Evolutionary conservation across 2,797 vertebrate species (phyloP).

Genomic region (Pseudomugil gertrudae): DNA sequence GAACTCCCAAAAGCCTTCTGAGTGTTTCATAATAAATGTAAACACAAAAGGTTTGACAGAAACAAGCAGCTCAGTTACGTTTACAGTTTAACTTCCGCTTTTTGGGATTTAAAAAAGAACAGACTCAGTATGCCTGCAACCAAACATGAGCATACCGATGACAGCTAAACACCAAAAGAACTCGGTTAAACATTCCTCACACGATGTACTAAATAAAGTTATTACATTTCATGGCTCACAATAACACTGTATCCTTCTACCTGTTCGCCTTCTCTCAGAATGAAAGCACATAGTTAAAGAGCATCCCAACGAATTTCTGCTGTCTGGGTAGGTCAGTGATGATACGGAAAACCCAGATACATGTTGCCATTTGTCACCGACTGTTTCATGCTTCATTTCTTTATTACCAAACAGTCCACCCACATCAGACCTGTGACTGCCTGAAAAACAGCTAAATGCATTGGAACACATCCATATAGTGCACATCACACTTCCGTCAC

Average conservation of each 20-base stretch:
- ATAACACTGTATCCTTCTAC: conserved; percentile 37
- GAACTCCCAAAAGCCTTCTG: background rate
- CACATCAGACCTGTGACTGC: conserved; percentile 56
- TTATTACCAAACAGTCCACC: conserved; percentile 31
- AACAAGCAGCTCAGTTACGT: conserved; percentile 8
- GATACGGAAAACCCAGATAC: conserved; percentile 23
- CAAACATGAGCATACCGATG: conserved; percentile 20
- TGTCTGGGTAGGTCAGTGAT: background rate
- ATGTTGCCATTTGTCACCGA: conserved; percentile 22
- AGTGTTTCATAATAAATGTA: conserved; percentile 18
- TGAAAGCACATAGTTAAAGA: conserved; percentile 7
- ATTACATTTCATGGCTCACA: conserved; percentile 25
- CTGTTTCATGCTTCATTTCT: conserved; percentile 26
- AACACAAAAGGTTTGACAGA: conserved; percentile 16
- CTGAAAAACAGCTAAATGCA: conserved; percentile 57
- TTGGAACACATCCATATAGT: conserved; percentile 56
- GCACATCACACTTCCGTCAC: conserved; percentile 91
- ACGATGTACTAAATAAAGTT: conserved; percentile 14
- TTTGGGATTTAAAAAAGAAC: conserved; percentile 19
- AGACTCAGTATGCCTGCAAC: conserved; percentile 14
- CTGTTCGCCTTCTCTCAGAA: conserved; percentile 18
- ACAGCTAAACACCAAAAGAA: conserved; percentile 12
- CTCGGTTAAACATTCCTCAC: conserved; percentile 19
- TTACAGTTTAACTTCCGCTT: conserved; percentile 6
- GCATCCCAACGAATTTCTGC: conserved; percentile 19